A percentile compares a stretch with the other conserved stretches of the same genome.
Evolutionary conservation across 2,797 vertebrate genomes (phyloP).

Genomic region (Girardinus metallicus): DNA sequence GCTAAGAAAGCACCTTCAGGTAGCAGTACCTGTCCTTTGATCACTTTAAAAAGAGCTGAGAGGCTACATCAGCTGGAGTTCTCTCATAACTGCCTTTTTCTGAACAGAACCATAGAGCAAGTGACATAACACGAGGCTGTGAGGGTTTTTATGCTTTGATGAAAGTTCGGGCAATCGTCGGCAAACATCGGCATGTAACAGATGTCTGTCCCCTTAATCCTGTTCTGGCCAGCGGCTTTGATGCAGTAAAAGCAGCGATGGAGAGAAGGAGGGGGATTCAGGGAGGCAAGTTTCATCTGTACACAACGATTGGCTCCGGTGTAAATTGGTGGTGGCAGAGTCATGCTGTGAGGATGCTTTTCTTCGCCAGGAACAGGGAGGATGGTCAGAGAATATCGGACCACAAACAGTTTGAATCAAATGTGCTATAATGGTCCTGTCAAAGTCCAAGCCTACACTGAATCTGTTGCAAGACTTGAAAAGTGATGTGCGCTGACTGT

Average conservation of each 20-base stretch:
- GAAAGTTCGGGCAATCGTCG: conserved; percentile 29
- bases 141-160: conserved; percentile 53
- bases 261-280: background rate
- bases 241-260: conserved; percentile 19
- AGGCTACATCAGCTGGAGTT: conserved; percentile 29
- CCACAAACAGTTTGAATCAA: background rate
- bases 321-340: background rate
- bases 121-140: conserved; percentile 38
- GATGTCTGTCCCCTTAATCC: conserved; percentile 26
- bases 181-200: conserved; percentile 25
- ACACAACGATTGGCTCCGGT: background rate
- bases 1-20: conserved; percentile 25
- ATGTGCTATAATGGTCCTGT: background rate
- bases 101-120: conserved; percentile 46
- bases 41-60: conserved; percentile 53
- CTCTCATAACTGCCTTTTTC: conserved; percentile 60
- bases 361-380: background rate
- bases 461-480: background rate
- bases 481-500: background rate
- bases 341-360: background rate
- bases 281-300: background rate
- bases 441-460: background rate
- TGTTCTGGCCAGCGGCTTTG: conserved; percentile 35
- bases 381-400: background rate
- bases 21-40: conserved; percentile 55